These are phyloP conservation scores for Aphelenchoides avenae DNA, from an alignment of 1,140 invertebrate genomes.

Conservation along the genomic window DNA sequence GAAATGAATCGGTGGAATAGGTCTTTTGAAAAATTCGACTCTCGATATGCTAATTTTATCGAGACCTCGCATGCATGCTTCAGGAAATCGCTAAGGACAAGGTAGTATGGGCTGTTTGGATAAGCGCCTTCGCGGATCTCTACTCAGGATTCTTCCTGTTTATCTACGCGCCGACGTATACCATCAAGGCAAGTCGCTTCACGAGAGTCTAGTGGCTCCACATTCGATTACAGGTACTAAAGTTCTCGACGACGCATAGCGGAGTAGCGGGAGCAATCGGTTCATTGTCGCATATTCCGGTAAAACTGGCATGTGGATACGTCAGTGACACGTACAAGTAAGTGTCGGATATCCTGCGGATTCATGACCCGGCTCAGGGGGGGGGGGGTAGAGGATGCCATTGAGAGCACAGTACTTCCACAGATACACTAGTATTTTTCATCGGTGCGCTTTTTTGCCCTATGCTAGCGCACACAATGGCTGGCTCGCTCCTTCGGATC, in stretches of 20 bases:
- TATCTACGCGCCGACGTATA: slow-evolving; percentile 36
- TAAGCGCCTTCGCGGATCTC: slow-evolving; percentile 19
- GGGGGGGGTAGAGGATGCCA: no score
- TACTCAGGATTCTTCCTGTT: slow-evolving; percentile 28
- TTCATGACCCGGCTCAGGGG: neutral
- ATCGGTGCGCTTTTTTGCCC: neutral
- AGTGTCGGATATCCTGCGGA: slow-evolving; percentile 8
- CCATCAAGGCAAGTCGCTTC: slow-evolving; percentile 22
- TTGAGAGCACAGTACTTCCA: no score
- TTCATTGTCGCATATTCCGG: slow-evolving; percentile 27
- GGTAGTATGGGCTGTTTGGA: slow-evolving; percentile 18
- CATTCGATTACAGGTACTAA: slow-evolving; percentile 16
- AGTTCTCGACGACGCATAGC: slow-evolving; percentile 20
- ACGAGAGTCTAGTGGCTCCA: slow-evolving; percentile 5
- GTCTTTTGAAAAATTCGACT: no score
- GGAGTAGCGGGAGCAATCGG: slow-evolving; percentile 27
- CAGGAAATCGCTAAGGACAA: slow-evolving; percentile 18
- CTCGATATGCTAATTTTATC: neutral
- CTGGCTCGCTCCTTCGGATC: neutral
- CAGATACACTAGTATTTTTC: neutral
- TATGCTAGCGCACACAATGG: neutral
- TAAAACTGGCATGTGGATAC: slow-evolving; percentile 31
- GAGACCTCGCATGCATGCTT: neutral
- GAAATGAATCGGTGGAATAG: no score
- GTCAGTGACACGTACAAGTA: slow-evolving; percentile 29